These are phyloP conservation scores for Tachyglossus aculeatus DNA, from an alignment of 2,797 vertebrate species.

Conservation along the genomic window DNA sequence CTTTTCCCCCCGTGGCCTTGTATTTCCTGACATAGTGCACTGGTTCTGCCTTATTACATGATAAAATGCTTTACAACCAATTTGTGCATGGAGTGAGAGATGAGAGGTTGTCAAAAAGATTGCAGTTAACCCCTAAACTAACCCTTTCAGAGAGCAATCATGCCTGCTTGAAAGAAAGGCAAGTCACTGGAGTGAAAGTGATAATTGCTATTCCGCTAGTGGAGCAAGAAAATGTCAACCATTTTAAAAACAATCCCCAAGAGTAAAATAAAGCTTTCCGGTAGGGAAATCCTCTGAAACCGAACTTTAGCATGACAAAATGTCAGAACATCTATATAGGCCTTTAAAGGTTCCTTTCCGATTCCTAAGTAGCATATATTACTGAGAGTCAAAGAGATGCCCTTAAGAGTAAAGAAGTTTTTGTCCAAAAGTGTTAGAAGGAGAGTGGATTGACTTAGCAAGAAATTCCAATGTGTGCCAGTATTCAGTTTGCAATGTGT, in stretches of 20 bases:
- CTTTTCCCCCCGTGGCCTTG: neutral
- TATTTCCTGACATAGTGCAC: neutral
- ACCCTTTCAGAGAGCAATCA: constrained; percentile 45
- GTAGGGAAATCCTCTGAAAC: neutral
- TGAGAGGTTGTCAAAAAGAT: constrained; percentile 36
- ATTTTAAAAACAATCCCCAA: constrained; percentile 19
- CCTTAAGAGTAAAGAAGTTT: too few species aligned
- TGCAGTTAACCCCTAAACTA: constrained; percentile 27
- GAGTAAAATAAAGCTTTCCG: constrained; percentile 15
- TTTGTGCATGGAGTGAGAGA: constrained; percentile 12
- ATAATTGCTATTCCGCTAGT: constrained; percentile 9
- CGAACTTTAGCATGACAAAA: neutral
- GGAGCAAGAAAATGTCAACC: constrained; percentile 46
- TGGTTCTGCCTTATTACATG: constrained; percentile 20
- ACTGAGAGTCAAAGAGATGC: too few species aligned
- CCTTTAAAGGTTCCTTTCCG: neutral
- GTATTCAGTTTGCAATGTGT: too few species aligned
- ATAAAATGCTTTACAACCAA: constrained; percentile 41
- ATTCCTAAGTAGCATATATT: too few species aligned
- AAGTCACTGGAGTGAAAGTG: neutral
- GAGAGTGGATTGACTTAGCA: too few species aligned
- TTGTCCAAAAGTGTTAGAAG: too few species aligned
- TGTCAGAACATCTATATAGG: neutral
- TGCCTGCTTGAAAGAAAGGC: constrained; percentile 25
- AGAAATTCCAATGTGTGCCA: too few species aligned